Conservation (phyloP, 2,797 vertebrate genomes). For the Synanceia verrucosa region DNA sequence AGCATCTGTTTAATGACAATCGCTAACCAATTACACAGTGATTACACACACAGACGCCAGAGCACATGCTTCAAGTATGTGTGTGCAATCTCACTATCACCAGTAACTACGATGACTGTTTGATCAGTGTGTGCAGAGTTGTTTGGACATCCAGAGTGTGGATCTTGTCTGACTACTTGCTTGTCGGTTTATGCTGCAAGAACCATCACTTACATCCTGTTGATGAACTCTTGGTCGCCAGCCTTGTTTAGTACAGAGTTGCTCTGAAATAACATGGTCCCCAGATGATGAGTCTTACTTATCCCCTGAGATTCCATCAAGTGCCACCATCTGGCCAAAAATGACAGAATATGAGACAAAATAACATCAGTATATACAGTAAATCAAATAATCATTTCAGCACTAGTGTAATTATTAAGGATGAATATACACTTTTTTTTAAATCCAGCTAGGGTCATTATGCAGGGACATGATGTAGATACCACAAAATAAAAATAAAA, state of each 20-base stretch:
- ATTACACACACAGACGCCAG: conserved; percentile 4
- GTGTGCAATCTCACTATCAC: conserved; percentile 31
- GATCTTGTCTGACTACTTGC: conserved; percentile 40
- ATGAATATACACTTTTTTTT: neutral
- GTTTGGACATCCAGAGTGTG: conserved; percentile 62
- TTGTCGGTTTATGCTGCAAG: conserved; percentile 56
- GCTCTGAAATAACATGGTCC: too few species aligned
- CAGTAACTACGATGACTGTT: conserved; percentile 6
- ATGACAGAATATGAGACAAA: too few species aligned
- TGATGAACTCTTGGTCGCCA: conserved; percentile 30
- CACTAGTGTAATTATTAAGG: neutral
- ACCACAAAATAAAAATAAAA: neutral
- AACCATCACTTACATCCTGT: conserved; percentile 53
- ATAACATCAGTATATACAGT: neutral
- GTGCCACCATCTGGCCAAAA: too few species aligned
- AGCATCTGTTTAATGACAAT: neutral
- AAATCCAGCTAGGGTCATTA: neutral
- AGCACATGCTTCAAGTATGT: conserved; percentile 24
- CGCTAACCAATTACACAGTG: neutral
- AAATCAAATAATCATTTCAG: neutral
- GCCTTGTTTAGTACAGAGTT: conserved; percentile 25
- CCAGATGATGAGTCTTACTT: too few species aligned
- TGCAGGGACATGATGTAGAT: too few species aligned
- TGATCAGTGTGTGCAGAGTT: conserved; percentile 43
- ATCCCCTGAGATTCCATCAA: too few species aligned